Conservation (phyloP, 2,113 vertebrate genomes). For the Sigmodon hispidus region DNA sequence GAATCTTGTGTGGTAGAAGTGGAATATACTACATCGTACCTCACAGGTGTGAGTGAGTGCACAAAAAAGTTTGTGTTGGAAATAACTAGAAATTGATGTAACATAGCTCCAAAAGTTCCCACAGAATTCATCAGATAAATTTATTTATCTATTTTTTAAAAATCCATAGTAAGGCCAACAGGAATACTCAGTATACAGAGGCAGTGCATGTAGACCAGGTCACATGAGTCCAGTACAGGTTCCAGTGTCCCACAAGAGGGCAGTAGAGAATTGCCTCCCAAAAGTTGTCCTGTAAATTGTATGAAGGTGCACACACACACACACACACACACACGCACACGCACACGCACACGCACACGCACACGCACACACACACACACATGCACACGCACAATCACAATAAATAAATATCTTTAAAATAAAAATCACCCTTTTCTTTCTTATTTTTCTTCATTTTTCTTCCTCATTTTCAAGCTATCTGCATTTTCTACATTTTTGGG, state of each 20-base stretch:
- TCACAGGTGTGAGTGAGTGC: neutral
- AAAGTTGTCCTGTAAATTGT: neutral
- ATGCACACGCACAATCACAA: neutral
- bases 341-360: no score
- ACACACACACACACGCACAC: neutral
- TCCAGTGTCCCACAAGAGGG: neutral
- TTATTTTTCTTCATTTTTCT: neutral
- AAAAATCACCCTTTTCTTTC: no score
- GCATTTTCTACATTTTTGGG: neutral
- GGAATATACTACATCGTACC: neutral
- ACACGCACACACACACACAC: no score
- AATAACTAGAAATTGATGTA: neutral
- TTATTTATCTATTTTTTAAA: neutral
- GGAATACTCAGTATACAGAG: no score
- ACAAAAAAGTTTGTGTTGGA: neutral
- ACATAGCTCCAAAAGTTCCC: neutral
- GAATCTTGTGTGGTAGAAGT: neutral
- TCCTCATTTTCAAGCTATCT: neutral
- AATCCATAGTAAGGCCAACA: neutral
- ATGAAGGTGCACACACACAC: neutral
- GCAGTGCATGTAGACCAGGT: no score
- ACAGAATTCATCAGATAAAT: neutral
- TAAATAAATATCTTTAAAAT: neutral
- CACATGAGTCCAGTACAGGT: neutral
- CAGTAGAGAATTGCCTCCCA: neutral